Evolutionary conservation across 2,113 vertebrate species (phyloP).

Genomic region (Elephantulus edwardii): DNA sequence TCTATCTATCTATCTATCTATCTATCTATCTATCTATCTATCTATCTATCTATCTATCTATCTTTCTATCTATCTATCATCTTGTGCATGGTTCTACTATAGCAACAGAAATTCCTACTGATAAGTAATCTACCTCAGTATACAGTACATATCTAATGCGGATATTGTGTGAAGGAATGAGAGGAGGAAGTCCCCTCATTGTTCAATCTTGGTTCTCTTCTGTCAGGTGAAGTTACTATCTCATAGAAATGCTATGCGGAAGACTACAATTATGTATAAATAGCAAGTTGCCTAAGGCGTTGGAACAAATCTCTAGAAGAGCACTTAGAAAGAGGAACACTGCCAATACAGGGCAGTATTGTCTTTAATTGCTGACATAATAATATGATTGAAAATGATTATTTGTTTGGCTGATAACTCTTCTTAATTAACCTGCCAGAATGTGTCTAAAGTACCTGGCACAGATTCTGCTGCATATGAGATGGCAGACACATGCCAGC

Average conservation of each 20-base stretch:
- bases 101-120: not conserved
- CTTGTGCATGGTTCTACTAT: slow-evolving; percentile 2
- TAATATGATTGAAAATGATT: slow-evolving; percentile 52
- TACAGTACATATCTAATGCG: not conserved
- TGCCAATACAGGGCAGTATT: not conserved
- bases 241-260: slow-evolving; percentile 8
- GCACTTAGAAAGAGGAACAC: not conserved
- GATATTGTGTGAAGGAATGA: not conserved
- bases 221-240: slow-evolving; percentile 35
- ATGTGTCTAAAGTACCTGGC: slow-evolving; percentile 5
- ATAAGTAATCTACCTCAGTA: not conserved
- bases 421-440: slow-evolving; percentile 33
- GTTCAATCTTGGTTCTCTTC: not conserved
- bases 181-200: not conserved
- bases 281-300: not conserved
- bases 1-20: no score
- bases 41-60: no score
- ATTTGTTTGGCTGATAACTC: slow-evolving; percentile 35
- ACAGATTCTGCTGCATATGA: not conserved
- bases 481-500: slow-evolving; percentile 1
- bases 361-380: slow-evolving; percentile 4
- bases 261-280: slow-evolving; percentile 38
- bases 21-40: no score
- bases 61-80: no score
- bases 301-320: slow-evolving; percentile 1